Evolutionary conservation across 2,888 invertebrate genomes (phyloP), one percentile per base, ranked within the genome.

Genomic region (Harmothoe impar): DNA sequence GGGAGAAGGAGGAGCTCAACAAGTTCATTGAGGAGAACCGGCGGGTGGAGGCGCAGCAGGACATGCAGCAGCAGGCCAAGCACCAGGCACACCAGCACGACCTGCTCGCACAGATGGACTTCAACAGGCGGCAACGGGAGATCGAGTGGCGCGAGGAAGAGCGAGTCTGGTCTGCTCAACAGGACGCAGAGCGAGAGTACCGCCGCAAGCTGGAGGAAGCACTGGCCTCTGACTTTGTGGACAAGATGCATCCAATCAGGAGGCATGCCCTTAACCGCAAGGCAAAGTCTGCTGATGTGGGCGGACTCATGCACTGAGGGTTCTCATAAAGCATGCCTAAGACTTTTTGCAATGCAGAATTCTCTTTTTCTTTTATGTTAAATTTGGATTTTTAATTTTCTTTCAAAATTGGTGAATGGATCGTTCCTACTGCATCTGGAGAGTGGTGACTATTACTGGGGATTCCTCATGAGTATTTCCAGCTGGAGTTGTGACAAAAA

Each of bases 181-280:
- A 94, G 93, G 95, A 94, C 91, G 94, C 95, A 0, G 95, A 95
- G 91, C 85, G 89, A n/a, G 95, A 95, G 90, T 95, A 94, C 92
- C 94, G 94, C 90, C 91, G 93, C 20, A 94, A 94, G 72, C 93
- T 95, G 20, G 94, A 94, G 89, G 93, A 94, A 7, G 94, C 94
- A 25, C 93, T 95, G 33, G 94, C 94, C 89, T 94, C 94, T 68
- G 94, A 95, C 0, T 92, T 93, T 25, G 93, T 94, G 88, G 94
- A 94, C 12, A 94, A 94, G 90, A 91, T 94, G 89, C 95, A 95
- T 91, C 95, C 95, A 5, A 94, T 95, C 94, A 93, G 95, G 51
- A 62, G 88, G 54, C 51, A 84, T 43, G 84, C 84, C 3, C 3
- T 84, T 31, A 23, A 17, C 52, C 84, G 84, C 84, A 33, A 25